Percentiles rank a stretch among this genome's conserved stretches.
Evolutionary conservation across 2,888 invertebrate species (phyloP).

Genomic region (Agapetus fuscipes): DNA sequence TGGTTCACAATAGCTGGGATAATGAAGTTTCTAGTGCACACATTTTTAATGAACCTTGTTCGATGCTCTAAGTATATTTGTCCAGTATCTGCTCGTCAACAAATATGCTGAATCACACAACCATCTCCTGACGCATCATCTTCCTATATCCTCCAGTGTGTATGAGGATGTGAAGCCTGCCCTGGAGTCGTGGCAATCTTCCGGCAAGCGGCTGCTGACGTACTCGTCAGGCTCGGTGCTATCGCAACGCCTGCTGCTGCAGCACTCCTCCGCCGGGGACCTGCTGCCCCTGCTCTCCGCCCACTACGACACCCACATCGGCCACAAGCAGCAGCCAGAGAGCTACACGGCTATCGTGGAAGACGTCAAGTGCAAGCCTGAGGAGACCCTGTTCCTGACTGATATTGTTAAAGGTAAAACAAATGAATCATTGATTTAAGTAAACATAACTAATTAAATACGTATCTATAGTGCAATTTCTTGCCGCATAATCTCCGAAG

Average conservation of each 20-base stretch:
- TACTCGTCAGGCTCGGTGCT: conserved; percentile 90
- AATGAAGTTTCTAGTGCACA: no score
- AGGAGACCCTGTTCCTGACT: conserved; percentile 75
- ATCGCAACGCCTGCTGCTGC: conserved; percentile 82
- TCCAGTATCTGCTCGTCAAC: no score
- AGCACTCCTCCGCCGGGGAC: conserved; percentile 67
- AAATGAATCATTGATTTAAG: conserved; percentile 5
- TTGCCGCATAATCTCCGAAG: no score
- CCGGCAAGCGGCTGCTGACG: conserved; percentile 64
- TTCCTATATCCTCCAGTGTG: no score
- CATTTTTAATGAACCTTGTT: no score
- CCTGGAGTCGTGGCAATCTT: conserved; percentile 60
- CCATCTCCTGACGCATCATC: no score
- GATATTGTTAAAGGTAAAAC: conserved; percentile 67
- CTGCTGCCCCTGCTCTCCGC: conserved; percentile 60
- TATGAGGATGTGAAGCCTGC: conserved; percentile 76
- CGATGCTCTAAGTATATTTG: no score
- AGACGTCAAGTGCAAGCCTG: conserved; percentile 51
- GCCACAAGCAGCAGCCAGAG: conserved; percentile 63
- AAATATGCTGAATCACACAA: no score
- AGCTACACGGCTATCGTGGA: conserved; percentile 74
- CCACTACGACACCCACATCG: conserved; percentile 81
- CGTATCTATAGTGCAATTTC: no score
- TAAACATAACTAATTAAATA: conserved; percentile 5
- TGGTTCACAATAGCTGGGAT: no score